Percentiles rank a stretch among this genome's conserved stretches.
Conservation (phyloP, 92 coral and sea anemone genomes). For the Bergia sp. region DNA sequence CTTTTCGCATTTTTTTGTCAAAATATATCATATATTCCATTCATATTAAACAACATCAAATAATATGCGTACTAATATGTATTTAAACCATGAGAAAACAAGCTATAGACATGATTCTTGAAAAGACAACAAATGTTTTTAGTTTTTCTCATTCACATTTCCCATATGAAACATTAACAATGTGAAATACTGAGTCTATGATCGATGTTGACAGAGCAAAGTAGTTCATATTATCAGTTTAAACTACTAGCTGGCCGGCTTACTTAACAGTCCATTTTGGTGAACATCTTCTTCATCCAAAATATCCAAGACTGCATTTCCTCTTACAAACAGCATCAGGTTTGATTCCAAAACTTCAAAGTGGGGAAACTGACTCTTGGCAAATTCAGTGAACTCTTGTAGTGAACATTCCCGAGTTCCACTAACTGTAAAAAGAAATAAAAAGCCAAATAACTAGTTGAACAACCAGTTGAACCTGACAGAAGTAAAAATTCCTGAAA, state of each 20-base stretch:
- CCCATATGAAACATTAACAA: not conserved
- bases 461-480: not conserved
- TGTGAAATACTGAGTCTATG: not conserved
- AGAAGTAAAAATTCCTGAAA: not conserved
- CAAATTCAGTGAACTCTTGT: not conserved
- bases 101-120: not conserved
- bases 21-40: not conserved
- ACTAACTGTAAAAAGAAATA: not conserved
- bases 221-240: conserved; percentile 1
- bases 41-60: not conserved
- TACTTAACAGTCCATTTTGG: not conserved
- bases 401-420: not conserved
- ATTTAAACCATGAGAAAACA: not conserved
- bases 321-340: conserved; percentile 2
- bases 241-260: not conserved
- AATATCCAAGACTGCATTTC: conserved; percentile 10
- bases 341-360: conserved; percentile 13
- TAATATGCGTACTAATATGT: not conserved
- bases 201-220: not conserved
- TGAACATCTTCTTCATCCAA: not conserved
- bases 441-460: conserved; percentile 11
- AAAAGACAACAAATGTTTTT: not conserved
- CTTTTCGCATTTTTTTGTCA: not conserved
- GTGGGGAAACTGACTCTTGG: conserved; percentile 1
- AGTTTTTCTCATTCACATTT: conserved; percentile 8